Evolutionary conservation across 2,888 invertebrate species (phyloP).

Genomic region (Microctonus aethiopoides): DNA sequence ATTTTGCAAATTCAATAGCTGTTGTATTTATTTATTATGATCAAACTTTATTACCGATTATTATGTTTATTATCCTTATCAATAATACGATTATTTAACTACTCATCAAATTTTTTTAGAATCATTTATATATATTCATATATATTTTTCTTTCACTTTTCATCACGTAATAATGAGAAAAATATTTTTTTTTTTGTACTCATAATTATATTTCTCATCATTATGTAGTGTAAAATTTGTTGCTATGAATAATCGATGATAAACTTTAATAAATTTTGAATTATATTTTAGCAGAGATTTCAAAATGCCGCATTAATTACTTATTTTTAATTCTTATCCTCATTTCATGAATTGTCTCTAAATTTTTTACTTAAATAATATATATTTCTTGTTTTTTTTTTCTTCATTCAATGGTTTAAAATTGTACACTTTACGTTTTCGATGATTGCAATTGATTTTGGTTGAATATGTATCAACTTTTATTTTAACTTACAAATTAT

Average conservation of each 20-base stretch:
- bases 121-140: no score
- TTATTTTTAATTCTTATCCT: not conserved
- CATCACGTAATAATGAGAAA: no score
- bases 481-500: constrained; percentile 11
- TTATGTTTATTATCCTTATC: not conserved
- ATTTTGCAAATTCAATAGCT: not conserved
- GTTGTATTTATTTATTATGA: not conserved
- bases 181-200: not conserved
- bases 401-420: not conserved
- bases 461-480: not conserved
- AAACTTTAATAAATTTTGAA: not conserved
- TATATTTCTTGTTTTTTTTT: no score
- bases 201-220: not conserved
- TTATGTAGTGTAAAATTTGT: not conserved
- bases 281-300: not conserved
- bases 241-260: not conserved
- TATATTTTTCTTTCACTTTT: no score
- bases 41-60: not conserved
- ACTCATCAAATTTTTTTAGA: not conserved
- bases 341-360: not conserved
- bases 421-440: not conserved
- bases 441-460: not conserved
- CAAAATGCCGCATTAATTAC: not conserved
- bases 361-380: not conserved
- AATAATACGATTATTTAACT: no score